Percentiles rank a stretch among this genome's conserved stretches.
Evolutionary conservation across 1,140 invertebrate genomes (phyloP).

Genomic region (Drosophila repletoides): DNA sequence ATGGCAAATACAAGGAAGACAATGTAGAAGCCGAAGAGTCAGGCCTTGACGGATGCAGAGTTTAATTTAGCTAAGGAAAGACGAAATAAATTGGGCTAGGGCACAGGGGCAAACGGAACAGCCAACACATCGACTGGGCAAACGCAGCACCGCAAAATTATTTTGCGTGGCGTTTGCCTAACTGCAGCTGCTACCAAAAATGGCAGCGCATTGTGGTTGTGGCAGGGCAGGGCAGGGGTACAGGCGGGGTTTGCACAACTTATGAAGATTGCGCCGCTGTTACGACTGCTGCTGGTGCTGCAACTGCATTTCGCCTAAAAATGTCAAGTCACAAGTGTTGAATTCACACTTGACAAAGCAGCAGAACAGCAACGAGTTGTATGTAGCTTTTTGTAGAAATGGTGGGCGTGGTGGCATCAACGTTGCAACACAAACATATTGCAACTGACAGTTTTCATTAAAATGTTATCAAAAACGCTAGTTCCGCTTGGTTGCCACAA

Average conservation of each 20-base stretch:
- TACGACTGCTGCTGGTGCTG: constrained; percentile 39
- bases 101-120: background rate
- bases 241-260: constrained; percentile 67
- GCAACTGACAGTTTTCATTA: constrained; percentile 79
- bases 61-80: constrained; percentile 69
- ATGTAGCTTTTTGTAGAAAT: constrained; percentile 37
- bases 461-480: constrained; percentile 79
- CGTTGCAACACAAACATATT: constrained; percentile 27
- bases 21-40: constrained; percentile 8
- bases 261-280: constrained; percentile 63
- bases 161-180: constrained; percentile 56
- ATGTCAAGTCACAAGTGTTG: constrained; percentile 80
- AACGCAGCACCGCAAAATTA: constrained; percentile 68
- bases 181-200: constrained; percentile 56
- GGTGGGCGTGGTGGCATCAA: constrained; percentile 33
- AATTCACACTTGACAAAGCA: constrained; percentile 80
- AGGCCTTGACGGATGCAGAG: constrained; percentile 65
- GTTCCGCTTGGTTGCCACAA: constrained; percentile 42
- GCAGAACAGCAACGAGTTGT: constrained; percentile 21
- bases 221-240: background rate
- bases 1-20: constrained; percentile 5
- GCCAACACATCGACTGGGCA: constrained; percentile 38
- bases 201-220: background rate
- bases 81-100: constrained; percentile 25
- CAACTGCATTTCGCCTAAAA: constrained; percentile 65